Evolutionary conservation across 2,888 invertebrate species (phyloP).

Genomic region (Tromatobia lineatoria): DNA sequence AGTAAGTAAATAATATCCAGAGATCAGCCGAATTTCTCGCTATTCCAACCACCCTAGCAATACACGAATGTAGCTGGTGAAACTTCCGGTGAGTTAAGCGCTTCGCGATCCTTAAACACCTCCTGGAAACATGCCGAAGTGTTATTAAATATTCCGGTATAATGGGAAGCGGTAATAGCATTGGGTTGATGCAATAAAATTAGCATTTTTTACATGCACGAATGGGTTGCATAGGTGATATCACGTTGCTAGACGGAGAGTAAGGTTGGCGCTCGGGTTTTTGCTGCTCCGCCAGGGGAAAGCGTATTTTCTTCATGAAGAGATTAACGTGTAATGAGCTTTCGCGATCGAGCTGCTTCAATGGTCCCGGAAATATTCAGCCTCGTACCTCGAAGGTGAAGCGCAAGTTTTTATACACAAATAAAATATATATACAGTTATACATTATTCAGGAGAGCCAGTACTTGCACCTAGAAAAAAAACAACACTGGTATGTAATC

Average conservation of each 20-base stretch:
- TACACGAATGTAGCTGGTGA: background rate
- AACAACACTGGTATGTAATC: background rate
- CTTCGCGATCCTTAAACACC: slow-evolving; percentile 2
- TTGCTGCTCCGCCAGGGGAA: slow-evolving; percentile 54
- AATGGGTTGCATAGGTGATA: slow-evolving; percentile 75
- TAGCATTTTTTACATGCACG: slow-evolving; percentile 80
- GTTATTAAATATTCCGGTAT: slow-evolving; percentile 69
- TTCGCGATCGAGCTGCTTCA: slow-evolving; percentile 72
- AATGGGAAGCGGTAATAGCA: slow-evolving; percentile 65
- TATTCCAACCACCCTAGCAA: background rate
- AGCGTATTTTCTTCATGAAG: slow-evolving; percentile 72
- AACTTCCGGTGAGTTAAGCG: background rate
- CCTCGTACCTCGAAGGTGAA: background rate
- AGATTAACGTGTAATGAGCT: slow-evolving; percentile 78
- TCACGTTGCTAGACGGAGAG: slow-evolving; percentile 70
- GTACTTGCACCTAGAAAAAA: slow-evolving; percentile 10
- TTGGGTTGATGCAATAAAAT: slow-evolving; percentile 75
- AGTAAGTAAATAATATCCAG: background rate
- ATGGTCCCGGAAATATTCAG: slow-evolving; percentile 58
- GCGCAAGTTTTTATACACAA: background rate
- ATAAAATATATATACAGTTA: slow-evolving; percentile 3
- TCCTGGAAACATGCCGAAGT: slow-evolving; percentile 53
- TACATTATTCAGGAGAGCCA: slow-evolving; percentile 1
- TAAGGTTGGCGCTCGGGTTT: slow-evolving; percentile 43
- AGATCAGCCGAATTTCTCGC: background rate